Evolutionary conservation across 1,140 invertebrate species (phyloP), one percentile per base, ranked within the genome.

Genomic region (Drosophila novamexicana): DNA sequence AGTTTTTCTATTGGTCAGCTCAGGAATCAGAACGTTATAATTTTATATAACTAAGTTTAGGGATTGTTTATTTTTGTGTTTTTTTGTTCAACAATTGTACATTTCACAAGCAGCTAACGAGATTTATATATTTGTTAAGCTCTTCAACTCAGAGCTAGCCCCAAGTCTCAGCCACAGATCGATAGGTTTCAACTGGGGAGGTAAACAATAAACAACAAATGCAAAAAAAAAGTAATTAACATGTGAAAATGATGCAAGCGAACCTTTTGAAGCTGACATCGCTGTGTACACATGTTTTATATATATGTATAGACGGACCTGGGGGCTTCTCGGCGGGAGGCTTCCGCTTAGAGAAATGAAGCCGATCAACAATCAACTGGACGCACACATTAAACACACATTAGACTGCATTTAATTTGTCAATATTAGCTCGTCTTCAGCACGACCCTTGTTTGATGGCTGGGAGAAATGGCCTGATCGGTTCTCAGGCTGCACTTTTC

Each of bases 361-460:
- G 8, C 7, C 1, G 45, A 22, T 18, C 12, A 49, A 50, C 70
- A 62, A 81, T 68, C 56, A 52, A 49, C 62, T 53, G 36, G 47
- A 39, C 59, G 44, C 56, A 79, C 65, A 74, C 84, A 84, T 89
- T 89, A 84, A 84, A 88, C 65, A 70, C 83, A 80, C 77, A 88
- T 88, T 88, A 89, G 82, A 74, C 84, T 88, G 84, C 74, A 89
- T 88, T 88, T 84, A 88, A 88, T 88, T 88, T 88, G 83, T 88
- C 83, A 88, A 88, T 89, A 88, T 88, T 89, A 77, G 84, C 84
- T 62, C 53, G 74, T 59, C 52, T 50, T n/a, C 57, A 29, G 45
- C 39, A 45, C 42, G 39, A 67, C 36, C 44, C 62, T 49, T 49
- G 49, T 8, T n/a, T n/a, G 39, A 14, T 52, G 47, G 52, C 18